A percentile compares a stretch with the other conserved stretches of the same genome.
phyloP scores from a whole-genome alignment of 2,113 vertebrate genomes.

The Urocitellus parryii region DNA sequence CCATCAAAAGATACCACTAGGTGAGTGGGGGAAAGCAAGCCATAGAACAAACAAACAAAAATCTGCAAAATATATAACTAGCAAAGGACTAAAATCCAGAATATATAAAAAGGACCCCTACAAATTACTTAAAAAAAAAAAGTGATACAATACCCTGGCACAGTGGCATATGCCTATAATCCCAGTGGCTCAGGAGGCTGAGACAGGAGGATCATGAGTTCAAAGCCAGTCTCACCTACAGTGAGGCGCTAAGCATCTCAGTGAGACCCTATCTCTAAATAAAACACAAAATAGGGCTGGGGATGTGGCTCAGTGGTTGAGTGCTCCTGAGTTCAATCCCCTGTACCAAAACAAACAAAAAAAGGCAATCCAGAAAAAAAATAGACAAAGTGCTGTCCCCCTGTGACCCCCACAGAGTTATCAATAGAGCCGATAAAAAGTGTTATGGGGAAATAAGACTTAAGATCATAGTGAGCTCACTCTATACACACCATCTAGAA shows the following conservation, averaged over 20 bases:
- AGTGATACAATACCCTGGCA: no score
- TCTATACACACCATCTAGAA: neutral
- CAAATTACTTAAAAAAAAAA: neutral
- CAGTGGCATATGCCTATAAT: no score
- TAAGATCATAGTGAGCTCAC: neutral
- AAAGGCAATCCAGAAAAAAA: neutral
- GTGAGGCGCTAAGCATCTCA: no score
- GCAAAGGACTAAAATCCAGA: neutral
- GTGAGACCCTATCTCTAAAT: no score
- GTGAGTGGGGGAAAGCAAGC: neutral
- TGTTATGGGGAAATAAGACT: neutral
- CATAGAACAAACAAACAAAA: neutral
- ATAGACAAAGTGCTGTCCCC: neutral
- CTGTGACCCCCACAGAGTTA: neutral
- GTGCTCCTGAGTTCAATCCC: no score
- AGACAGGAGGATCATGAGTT: no score
- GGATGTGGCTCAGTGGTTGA: no score
- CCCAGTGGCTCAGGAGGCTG: no score
- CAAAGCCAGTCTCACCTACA: no score
- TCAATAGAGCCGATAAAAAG: neutral
- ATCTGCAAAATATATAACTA: neutral
- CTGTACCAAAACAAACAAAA: no score
- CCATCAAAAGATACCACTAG: neutral
- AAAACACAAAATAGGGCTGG: no score
- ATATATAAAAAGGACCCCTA: neutral